Base-by-base conservation (phyloP, 2,797 vertebrate species). In the Intellagama lesueurii region DNA sequence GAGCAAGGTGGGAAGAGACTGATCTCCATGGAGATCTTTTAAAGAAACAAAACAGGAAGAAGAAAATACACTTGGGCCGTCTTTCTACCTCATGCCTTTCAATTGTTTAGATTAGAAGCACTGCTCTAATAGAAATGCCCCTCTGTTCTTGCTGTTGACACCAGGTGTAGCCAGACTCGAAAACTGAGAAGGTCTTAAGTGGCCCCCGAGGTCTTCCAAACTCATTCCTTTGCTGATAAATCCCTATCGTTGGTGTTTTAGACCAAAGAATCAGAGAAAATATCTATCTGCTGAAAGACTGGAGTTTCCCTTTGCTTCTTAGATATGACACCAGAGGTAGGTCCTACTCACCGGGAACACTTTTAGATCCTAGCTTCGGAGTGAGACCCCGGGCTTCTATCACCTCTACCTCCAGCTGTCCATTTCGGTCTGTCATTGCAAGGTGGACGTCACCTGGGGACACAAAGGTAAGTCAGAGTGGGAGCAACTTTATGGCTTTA, bases 331-430 rank as follows among this genome's bases (percentile, higher is more conserved):
- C 40, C 64, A 12, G 3, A 76, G 70, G 11, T 28, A 0, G 9
- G 1, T 79, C 44, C 7, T 76, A 87, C 96, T 93, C 97, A 99
- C 99, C 98, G 95, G 98, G 98, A 95, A 98, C 96, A 95, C 98
- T 98, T 96, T 98, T 99, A 96, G 98, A 98, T 92, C 98, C 98
- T 68, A 98, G 96, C 96, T 99, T 99, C 0, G 98, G 98, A 91
- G 96, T 99, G 88, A 99, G 96, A 3, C 98, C 97, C 95, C 99
- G 97, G 64, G 99, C 99, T 96, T 99, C 98, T 92, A 98, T 99
- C 95, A 99, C 98, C 92, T 99, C 98, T 92, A 99, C 99, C 94
- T 99, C 98, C 91, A 99, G 97, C 95, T 99, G 99, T 75, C 99
- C 98, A 4, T 98, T 98, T 91, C 98, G 96, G 93, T 99, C 99